Percentiles rank a stretch among this genome's conserved stretches.
Conservation (phyloP, 2,113 vertebrate genomes). For the Phaethornis superciliosus region DNA sequence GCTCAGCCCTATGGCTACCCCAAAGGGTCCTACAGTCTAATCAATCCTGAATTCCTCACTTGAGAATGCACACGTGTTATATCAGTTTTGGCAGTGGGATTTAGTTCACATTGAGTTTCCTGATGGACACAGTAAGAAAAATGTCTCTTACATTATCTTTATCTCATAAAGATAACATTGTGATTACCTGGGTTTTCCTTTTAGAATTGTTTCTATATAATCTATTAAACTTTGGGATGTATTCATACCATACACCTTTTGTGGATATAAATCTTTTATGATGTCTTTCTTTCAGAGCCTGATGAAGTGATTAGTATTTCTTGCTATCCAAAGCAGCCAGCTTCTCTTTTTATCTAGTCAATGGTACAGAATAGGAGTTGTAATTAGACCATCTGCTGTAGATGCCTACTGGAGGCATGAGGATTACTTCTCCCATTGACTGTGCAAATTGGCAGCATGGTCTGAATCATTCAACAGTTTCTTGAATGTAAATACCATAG, state of each 20-base stretch:
- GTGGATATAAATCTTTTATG: constrained; percentile 41
- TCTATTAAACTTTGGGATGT: not conserved
- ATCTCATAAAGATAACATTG: not conserved
- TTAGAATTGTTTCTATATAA: not conserved
- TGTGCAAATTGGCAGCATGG: constrained; percentile 34
- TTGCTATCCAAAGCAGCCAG: constrained; percentile 32
- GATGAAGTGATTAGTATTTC: constrained; percentile 58
- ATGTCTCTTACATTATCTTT: not conserved
- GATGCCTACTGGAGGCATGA: constrained; percentile 31
- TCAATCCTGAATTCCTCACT: not conserved
- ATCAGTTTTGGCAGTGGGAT: not conserved
- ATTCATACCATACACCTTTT: constrained; percentile 35
- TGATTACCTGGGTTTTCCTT: constrained; percentile 13
- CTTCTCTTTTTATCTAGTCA: constrained; percentile 46
- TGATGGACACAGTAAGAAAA: not conserved
- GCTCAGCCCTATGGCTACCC: not conserved
- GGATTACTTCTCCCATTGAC: constrained; percentile 33
- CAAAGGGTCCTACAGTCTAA: not conserved
- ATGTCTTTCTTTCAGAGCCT: constrained; percentile 22
- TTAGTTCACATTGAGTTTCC: not conserved
- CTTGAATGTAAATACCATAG: constrained; percentile 14
- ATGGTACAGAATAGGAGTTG: constrained; percentile 23
- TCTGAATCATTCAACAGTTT: constrained; percentile 45
- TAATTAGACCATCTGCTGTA: constrained; percentile 50
- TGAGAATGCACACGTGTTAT: not conserved